Conservation (phyloP, 2,113 vertebrate genomes). For the Opisthocomus hoazin region DNA sequence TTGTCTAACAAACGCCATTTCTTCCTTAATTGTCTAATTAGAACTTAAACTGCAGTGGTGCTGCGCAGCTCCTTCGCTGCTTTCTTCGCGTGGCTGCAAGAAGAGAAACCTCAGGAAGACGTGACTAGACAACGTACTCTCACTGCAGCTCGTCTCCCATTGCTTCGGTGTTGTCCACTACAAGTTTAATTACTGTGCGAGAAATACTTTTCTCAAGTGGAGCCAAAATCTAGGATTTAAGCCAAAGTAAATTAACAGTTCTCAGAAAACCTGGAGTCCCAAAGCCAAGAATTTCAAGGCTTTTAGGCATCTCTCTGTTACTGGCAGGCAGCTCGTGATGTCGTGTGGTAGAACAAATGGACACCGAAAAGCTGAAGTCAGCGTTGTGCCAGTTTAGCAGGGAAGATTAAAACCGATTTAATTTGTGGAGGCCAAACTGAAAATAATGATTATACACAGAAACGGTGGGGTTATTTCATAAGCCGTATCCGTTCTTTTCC, state of each 20-base stretch:
- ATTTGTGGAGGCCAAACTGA: slow-evolving; percentile 45
- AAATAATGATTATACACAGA: slow-evolving; percentile 42
- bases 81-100: background rate
- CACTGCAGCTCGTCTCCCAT: background rate
- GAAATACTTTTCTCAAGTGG: slow-evolving; percentile 55
- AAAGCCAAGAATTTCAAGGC: slow-evolving; percentile 66
- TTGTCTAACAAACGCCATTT: background rate
- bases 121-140: background rate
- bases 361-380: slow-evolving; percentile 55
- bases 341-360: slow-evolving; percentile 67
- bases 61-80: background rate
- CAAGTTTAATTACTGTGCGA: slow-evolving; percentile 64
- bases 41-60: background rate
- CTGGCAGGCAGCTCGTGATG: slow-evolving; percentile 54
- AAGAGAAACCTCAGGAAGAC: slow-evolving; percentile 1
- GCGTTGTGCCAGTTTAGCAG: slow-evolving; percentile 14
- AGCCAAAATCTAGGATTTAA: slow-evolving; percentile 63
- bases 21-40: slow-evolving; percentile 38
- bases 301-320: slow-evolving; percentile 61
- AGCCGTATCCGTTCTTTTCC: background rate
- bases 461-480: slow-evolving; percentile 14
- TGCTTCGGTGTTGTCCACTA: slow-evolving; percentile 57
- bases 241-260: slow-evolving; percentile 69
- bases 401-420: slow-evolving; percentile 41
- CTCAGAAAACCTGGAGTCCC: slow-evolving; percentile 60